Base-by-base conservation (phyloP, 2,888 invertebrate genomes). In the Tinea trinotella region DNA sequence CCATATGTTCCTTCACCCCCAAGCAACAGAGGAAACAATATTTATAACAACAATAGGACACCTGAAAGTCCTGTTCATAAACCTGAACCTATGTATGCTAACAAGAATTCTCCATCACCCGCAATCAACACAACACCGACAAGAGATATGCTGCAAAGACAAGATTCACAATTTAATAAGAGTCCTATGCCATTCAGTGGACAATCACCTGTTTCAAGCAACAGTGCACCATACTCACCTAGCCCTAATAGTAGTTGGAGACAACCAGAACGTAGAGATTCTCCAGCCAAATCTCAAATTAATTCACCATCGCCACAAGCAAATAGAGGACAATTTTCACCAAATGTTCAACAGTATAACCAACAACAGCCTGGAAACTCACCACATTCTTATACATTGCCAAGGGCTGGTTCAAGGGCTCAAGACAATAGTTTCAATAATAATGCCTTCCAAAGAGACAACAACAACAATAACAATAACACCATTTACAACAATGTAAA, bases 91-190 rank as follows among this genome's bases (percentile, higher is more conserved):
- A 79, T 82, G 57, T 87, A 87, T 59, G 80, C 81, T 55, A 65
- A 76, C 56, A 79, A 78, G 57, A 70, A 77, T 54, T 67, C 74
- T 10, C 64, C 68, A n/a, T 75, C 83, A 13, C 76, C 82, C 5
- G 72, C 64, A 48, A 57, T 65, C 4, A 75, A 76, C 57, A 68
- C 74, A 1, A 76, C 84, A 9, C 80, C 74, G 5, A 83, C 75
- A 9, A 71, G 85, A 60, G 85, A 85, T 59, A 36, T 77, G 13
- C 63, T 87, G 56, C 76, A 77, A 60, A 69, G 86, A 52, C 87
- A 87, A 62, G 87, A 87, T 57, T 87, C 86, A 24, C 87, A 84
- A 62, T 87, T 86, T 55, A 87, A 87, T 60, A 85, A 84, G 57
- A 87, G 85, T 57, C 86, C 87, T 46, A 83, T 83, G 55, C 87